These are phyloP conservation scores for Macrobrachium nipponense DNA, from an alignment of 1,140 invertebrate species.

Conservation along the genomic window DNA sequence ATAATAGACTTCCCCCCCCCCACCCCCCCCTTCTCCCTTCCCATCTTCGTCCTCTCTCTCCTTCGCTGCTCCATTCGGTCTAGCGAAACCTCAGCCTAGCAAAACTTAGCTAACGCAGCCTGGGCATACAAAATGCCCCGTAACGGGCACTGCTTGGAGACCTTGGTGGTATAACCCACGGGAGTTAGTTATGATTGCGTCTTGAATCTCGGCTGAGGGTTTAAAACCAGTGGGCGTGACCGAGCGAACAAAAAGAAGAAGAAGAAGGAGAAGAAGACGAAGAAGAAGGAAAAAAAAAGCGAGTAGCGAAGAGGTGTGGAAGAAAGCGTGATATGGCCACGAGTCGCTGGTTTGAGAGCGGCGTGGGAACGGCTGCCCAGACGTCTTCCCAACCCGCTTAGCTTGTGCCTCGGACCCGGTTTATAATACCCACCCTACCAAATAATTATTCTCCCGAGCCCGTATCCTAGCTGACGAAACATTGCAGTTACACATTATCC, in stretches of 20 bases:
- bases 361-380: conserved; percentile 44
- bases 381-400: conserved; percentile 53
- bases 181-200: too few species aligned
- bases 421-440: conserved; percentile 5
- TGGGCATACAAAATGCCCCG: too few species aligned
- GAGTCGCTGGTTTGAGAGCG: conserved; percentile 32
- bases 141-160: too few species aligned
- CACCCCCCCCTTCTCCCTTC: not conserved
- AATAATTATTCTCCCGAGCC: not conserved
- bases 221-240: too few species aligned
- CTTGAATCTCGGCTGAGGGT: too few species aligned
- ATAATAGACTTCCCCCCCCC: not conserved
- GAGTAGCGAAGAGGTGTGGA: conserved; percentile 42
- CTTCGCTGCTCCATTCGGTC: not conserved
- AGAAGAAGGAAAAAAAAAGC: not conserved
- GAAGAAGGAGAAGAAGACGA: too few species aligned
- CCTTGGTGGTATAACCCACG: too few species aligned
- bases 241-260: too few species aligned
- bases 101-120: too few species aligned
- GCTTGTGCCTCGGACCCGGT: conserved; percentile 36
- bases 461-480: not conserved
- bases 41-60: conserved; percentile 1
- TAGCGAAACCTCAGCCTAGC: conserved; percentile 6
- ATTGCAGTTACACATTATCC: not conserved
- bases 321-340: conserved; percentile 48